A percentile compares a stretch with the other conserved stretches of the same genome.
These are phyloP conservation scores for Odontomachus brunneus DNA, from an alignment of 1,140 invertebrate genomes.

Conservation along the genomic window DNA sequence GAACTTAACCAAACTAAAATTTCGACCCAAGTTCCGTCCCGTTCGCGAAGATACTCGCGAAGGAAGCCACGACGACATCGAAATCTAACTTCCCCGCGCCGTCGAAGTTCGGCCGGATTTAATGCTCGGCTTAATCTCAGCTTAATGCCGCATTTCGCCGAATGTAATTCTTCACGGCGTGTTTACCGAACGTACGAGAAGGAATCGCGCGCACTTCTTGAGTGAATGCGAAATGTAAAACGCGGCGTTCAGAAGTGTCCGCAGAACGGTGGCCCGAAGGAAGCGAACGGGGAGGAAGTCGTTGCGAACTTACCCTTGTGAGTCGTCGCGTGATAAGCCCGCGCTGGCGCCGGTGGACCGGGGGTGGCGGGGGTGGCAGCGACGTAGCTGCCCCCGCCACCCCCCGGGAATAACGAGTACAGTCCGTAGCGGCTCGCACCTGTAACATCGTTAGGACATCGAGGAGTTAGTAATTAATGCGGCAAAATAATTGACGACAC, in stretches of 20 bases:
- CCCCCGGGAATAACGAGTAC: constrained; percentile 87
- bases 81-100: too few relatives aligned
- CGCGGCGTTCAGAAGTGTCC: not conserved
- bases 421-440: constrained; percentile 86
- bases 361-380: constrained; percentile 84
- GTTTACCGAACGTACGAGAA: too few relatives aligned
- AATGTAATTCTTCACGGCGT: too few relatives aligned
- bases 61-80: not conserved
- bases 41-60: not conserved
- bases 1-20: too few relatives aligned
- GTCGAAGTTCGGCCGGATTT: not conserved
- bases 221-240: not conserved
- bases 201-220: too few relatives aligned
- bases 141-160: not conserved
- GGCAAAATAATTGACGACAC: constrained; percentile 16
- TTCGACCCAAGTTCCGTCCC: not conserved
- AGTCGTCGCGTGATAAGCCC: constrained; percentile 86
- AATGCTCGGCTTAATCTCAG: too few relatives aligned
- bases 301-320: constrained; percentile 84
- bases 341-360: constrained; percentile 82
- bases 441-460: constrained; percentile 78
- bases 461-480: constrained; percentile 37
- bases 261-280: not conserved
- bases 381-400: constrained; percentile 82
- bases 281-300: constrained; percentile 46